These are phyloP conservation scores for Rhagologus leucostigma DNA, from an alignment of 2,113 vertebrate genomes.

Conservation along the genomic window DNA sequence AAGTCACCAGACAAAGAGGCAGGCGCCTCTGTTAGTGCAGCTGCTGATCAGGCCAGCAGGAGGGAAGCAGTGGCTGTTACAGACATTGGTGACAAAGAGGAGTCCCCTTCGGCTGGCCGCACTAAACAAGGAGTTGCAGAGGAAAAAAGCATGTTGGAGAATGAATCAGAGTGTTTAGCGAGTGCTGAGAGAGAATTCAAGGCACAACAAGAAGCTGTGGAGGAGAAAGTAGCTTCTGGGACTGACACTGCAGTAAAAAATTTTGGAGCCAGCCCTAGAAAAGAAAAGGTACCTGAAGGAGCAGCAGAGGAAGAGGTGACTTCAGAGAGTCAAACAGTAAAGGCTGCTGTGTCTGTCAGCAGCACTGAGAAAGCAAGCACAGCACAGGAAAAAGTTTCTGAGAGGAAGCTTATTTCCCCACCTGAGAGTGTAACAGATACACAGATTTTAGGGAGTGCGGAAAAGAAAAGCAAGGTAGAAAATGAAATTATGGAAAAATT, in stretches of 20 bases:
- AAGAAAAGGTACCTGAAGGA: not conserved
- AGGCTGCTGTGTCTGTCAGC: rapidly evolving
- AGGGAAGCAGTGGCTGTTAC: not conserved
- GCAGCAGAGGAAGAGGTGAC: not conserved
- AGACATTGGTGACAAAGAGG: not conserved
- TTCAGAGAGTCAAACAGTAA: not conserved
- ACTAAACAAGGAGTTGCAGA: not conserved
- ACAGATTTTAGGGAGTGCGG: not conserved
- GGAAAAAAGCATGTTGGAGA: not conserved
- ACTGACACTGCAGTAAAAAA: not conserved
- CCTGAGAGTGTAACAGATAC: not conserved
- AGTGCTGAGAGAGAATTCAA: not conserved
- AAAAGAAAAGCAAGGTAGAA: not conserved
- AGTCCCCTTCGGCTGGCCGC: not conserved
- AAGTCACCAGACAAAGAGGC: not conserved
- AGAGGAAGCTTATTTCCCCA: not conserved
- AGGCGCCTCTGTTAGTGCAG: not conserved
- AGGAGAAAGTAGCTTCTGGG: not conserved
- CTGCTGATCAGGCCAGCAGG: not conserved
- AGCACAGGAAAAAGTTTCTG: not conserved
- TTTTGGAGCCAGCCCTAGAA: not conserved
- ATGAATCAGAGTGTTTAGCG: not conserved
- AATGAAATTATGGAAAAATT: not conserved
- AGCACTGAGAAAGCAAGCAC: not conserved
- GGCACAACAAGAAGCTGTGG: not conserved